phyloP scores from a whole-genome alignment of 92 coral and sea anemone species.

The Heteractis magnifica region DNA sequence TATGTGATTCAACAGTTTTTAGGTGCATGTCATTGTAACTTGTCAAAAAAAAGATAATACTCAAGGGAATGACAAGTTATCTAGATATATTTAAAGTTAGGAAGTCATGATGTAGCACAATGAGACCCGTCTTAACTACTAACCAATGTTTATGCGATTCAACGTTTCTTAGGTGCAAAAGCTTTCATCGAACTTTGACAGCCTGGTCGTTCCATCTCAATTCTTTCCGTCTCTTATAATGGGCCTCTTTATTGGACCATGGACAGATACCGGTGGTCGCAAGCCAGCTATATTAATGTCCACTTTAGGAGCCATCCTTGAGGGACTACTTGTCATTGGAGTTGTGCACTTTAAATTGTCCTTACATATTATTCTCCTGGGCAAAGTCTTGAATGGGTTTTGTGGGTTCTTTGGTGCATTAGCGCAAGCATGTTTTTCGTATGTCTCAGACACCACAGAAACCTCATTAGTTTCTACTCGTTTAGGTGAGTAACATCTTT shows the following conservation, averaged over 20 bases:
- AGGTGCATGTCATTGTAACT: too few relatives aligned
- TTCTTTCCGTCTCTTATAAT: conserved; percentile 65
- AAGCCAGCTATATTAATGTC: conserved; percentile 62
- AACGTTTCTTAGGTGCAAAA: conserved; percentile 59
- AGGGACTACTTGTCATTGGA: conserved; percentile 45
- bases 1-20: too few relatives aligned
- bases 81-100: neutral
- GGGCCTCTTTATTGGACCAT: conserved; percentile 73
- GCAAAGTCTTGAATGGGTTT: conserved; percentile 59
- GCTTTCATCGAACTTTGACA: conserved; percentile 50
- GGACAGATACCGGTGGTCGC: conserved; percentile 79
- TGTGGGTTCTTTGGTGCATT: conserved; percentile 66
- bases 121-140: too few relatives aligned
- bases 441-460: conserved; percentile 77
- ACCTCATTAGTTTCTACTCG: conserved; percentile 52
- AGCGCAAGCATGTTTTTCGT: conserved; percentile 58
- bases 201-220: conserved; percentile 45
- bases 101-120: neutral
- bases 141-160: too few relatives aligned
- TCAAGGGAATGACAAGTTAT: too few relatives aligned
- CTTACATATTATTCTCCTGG: conserved; percentile 55
- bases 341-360: conserved; percentile 58
- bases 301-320: conserved; percentile 53
- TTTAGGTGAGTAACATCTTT: conserved; percentile 36
- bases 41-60: too few relatives aligned